Conservation (phyloP, 2,113 vertebrate genomes). For the Tragelaphus scriptus region DNA sequence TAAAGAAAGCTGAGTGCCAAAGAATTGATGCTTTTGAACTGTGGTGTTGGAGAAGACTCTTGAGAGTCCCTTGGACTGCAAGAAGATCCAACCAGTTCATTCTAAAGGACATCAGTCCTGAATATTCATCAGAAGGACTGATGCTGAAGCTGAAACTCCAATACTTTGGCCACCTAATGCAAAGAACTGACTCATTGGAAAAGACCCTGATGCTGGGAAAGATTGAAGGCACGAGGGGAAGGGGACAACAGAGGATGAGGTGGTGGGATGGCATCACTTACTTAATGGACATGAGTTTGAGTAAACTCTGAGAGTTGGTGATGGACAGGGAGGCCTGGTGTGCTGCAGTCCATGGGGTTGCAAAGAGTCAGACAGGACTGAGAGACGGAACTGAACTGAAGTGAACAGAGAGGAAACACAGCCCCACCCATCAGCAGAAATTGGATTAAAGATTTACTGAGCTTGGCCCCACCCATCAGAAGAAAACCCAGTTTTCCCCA, state of each 20-base stretch:
- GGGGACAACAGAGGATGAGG: neutral
- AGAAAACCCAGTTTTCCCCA: neutral
- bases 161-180: neutral
- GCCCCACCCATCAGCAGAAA: neutral
- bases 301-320: neutral
- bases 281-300: neutral
- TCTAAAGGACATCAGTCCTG: neutral
- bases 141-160: neutral
- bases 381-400: neutral
- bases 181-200: neutral
- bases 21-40: neutral
- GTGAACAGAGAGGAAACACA: neutral
- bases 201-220: neutral
- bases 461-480: neutral
- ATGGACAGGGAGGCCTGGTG: neutral
- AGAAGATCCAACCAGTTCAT: neutral
- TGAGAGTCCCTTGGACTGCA: neutral
- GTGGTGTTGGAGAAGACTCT: neutral
- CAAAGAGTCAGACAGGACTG: neutral
- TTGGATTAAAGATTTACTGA: neutral
- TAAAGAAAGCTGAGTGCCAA: neutral
- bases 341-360: neutral
- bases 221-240: neutral
- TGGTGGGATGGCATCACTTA: neutral
- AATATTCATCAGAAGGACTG: neutral